These are phyloP conservation scores for Sturmia bella DNA, from an alignment of 2,888 invertebrate genomes.

Conservation along the genomic window DNA sequence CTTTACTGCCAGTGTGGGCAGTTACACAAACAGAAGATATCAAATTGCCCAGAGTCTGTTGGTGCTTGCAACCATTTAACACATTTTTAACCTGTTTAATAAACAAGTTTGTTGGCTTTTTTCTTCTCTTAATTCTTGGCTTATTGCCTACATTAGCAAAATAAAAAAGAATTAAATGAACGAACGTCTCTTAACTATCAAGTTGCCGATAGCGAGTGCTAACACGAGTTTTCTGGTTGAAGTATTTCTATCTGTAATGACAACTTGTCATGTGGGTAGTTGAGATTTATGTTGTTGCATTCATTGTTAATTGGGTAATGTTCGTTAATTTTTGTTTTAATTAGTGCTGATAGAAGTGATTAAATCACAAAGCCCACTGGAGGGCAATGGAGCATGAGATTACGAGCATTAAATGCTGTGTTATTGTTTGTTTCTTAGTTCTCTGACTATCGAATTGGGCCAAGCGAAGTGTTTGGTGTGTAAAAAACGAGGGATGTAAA, in stretches of 20 bases:
- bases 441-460: no score
- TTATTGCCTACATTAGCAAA: constrained; percentile 21
- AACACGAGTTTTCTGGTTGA: constrained; percentile 15
- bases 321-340: constrained; percentile 19
- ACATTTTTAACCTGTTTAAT: constrained; percentile 53
- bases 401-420: constrained; percentile 26
- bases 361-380: constrained; percentile 12
- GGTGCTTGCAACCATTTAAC: constrained; percentile 37
- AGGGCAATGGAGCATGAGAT: constrained; percentile 13
- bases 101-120: constrained; percentile 51
- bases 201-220: constrained; percentile 28
- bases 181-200: constrained; percentile 14
- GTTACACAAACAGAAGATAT: constrained; percentile 46
- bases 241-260: neutral
- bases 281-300: constrained; percentile 32
- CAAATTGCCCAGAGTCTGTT: constrained; percentile 38
- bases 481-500: no score
- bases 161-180: constrained; percentile 22
- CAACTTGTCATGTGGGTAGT: constrained; percentile 41
- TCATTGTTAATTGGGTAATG: constrained; percentile 9
- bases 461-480: no score
- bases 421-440: neutral
- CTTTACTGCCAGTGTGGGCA: constrained; percentile 48
- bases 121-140: constrained; percentile 16
- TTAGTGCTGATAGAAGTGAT: constrained; percentile 36